Evolutionary conservation across 2,888 invertebrate species (phyloP).

Genomic region (Dynastes grantii): DNA sequence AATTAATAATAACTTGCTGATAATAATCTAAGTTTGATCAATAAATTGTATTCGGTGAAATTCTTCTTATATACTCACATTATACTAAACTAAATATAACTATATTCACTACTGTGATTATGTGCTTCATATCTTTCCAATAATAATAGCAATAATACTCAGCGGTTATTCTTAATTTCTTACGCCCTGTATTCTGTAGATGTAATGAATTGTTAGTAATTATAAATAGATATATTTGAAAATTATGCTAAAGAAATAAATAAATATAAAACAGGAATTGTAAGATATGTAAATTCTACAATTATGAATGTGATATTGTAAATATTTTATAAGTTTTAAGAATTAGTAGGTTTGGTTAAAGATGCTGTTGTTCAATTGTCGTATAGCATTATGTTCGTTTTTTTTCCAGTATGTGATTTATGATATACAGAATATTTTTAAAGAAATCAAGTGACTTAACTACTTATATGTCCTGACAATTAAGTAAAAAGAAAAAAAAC

Average conservation of each 20-base stretch:
- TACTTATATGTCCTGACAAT: not conserved
- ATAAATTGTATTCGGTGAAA: too few species aligned
- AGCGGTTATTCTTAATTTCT: conserved; percentile 20
- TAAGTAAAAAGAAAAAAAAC: too few species aligned
- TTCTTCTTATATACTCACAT: too few species aligned
- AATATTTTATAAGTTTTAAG: conserved; percentile 22
- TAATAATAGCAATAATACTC: not conserved
- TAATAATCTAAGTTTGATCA: not conserved
- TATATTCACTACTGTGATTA: too few species aligned
- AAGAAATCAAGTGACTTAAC: conserved; percentile 1
- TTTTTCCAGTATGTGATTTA: not conserved
- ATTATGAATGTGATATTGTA: conserved; percentile 42
- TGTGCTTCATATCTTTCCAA: too few species aligned
- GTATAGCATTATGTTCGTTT: not conserved
- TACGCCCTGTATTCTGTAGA: conserved; percentile 50
- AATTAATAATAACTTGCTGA: not conserved
- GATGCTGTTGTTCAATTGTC: not conserved
- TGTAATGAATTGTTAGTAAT: not conserved
- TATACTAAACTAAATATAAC: too few species aligned
- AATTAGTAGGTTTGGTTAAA: not conserved
- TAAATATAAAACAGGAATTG: conserved; percentile 59
- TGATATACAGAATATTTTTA: not conserved
- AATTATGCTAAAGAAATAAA: not conserved
- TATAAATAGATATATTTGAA: conserved; percentile 25
- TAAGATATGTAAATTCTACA: conserved; percentile 65